phyloP scores from a whole-genome alignment of 2,113 vertebrate genomes.

The Alouatta palliata region DNA sequence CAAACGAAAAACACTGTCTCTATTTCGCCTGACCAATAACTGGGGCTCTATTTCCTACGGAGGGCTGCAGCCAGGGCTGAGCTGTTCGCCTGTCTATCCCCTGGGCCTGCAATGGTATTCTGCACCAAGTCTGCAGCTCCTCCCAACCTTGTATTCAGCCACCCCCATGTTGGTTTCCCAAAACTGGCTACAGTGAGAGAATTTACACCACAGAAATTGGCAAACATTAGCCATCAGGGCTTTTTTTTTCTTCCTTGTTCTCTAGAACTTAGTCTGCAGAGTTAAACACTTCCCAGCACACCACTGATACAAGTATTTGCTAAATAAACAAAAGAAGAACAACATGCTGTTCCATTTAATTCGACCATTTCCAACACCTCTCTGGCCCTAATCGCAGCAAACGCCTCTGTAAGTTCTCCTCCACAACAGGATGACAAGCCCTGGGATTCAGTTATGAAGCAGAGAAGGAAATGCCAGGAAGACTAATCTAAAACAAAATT shows the following conservation, averaged over 20 bases:
- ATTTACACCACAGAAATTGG: not conserved
- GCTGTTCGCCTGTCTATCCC: not conserved
- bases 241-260: not conserved
- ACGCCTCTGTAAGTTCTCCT: not conserved
- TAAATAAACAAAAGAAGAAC: not conserved
- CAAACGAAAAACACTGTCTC: not conserved
- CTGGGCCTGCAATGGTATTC: not conserved
- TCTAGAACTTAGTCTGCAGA: not conserved
- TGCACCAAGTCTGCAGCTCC: not conserved
- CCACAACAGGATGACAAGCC: not conserved
- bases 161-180: not conserved
- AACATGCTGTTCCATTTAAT: not conserved
- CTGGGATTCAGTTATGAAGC: constrained; percentile 19
- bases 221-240: not conserved
- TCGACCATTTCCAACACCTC: not conserved
- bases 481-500: constrained; percentile 56
- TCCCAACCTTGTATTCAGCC: not conserved
- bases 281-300: not conserved
- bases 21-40: not conserved
- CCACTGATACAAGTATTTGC: not conserved
- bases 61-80: not conserved
- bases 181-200: not conserved
- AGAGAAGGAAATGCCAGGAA: constrained; percentile 50
- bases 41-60: not conserved
- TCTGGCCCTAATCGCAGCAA: not conserved